Evolutionary conservation across 2,888 invertebrate species (phyloP), one percentile per base, ranked within the genome.

Genomic region (Theretra japonica): DNA sequence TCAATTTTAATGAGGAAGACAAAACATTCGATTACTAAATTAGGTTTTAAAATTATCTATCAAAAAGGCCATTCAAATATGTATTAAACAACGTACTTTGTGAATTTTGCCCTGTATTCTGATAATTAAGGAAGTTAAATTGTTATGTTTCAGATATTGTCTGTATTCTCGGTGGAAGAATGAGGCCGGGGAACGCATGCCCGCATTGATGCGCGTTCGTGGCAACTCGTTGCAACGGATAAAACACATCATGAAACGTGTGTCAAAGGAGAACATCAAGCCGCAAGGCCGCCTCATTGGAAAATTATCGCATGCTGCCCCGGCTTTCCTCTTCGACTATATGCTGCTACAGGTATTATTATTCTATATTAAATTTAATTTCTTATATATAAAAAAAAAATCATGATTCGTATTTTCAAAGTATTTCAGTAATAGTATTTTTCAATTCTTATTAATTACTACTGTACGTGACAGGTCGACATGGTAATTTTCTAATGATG

Each of bases 251-350:
- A 98, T 99, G 98, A 99, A 99, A 93, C 96, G 97, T 75, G 98
- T 98, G 56, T 99, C 99, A 82, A 99, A 99, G 88, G 99, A 99
- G 89, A 99, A 99, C 84, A 98, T 99, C 7, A 99, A 99, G 89
- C 98, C 98, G 1, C 97, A 99, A 75, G 99, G 99, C 0, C 95
- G 99, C 73, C 96, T 98, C 68, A 97, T 99, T 76, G 99, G 99
- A 19, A 99, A 99, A 94, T 95, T 99, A 50, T 98, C 99, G 33
- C 99, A 99, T 88, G 98, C 98, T 69, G 98, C 99, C 60, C 99
- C 99, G 0, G 98, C 98, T 11, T 97, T 98, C 82, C 95, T 99
- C 7, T 99, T 99, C 87, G 99, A 99, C 92, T 99, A 99, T 89
- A 98, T 98, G 95, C 95, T 95, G 17, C 77, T 93, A 68, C 95